phyloP scores from a whole-genome alignment of 2,888 invertebrate species.

The Cacoxenus indagator region DNA sequence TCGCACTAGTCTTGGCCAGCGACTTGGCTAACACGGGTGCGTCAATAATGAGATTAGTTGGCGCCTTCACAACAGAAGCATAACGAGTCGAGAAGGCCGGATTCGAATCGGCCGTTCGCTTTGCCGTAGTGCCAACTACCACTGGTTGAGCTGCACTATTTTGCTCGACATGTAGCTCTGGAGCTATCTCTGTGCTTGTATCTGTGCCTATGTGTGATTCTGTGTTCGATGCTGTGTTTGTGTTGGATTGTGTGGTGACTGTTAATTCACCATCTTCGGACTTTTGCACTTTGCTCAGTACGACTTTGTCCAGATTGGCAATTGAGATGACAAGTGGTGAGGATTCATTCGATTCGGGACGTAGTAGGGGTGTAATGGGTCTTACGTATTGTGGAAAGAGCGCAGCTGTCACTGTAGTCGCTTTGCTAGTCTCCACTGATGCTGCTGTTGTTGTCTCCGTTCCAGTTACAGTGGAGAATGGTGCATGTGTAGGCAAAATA shows the following conservation, averaged over 20 bases:
- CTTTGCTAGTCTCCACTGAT: conserved; percentile 29
- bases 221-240: conserved; percentile 22
- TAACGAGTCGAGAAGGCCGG: conserved; percentile 62
- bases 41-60: conserved; percentile 30
- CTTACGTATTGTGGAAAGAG: conserved; percentile 62
- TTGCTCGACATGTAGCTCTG: too few species aligned
- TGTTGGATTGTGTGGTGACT: conserved; percentile 26
- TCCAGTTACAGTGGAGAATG: conserved; percentile 13
- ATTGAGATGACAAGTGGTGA: conserved; percentile 71
- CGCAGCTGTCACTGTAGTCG: conserved; percentile 43
- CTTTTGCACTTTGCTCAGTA: conserved; percentile 68
- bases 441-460: conserved; percentile 26
- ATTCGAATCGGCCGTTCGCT: conserved; percentile 51
- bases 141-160: background rate
- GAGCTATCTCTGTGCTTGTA: background rate
- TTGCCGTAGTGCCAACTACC: background rate
- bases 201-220: conserved; percentile 12
- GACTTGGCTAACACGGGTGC: background rate
- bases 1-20: conserved; percentile 19
- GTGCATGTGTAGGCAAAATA: background rate
- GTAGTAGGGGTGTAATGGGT: conserved; percentile 67
- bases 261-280: conserved; percentile 28
- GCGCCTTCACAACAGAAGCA: conserved; percentile 59
- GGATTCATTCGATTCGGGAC: conserved; percentile 71
- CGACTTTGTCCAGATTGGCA: conserved; percentile 70